These are phyloP conservation scores for Julus scanicus DNA, from an alignment of 2,888 invertebrate species.

Conservation along the genomic window DNA sequence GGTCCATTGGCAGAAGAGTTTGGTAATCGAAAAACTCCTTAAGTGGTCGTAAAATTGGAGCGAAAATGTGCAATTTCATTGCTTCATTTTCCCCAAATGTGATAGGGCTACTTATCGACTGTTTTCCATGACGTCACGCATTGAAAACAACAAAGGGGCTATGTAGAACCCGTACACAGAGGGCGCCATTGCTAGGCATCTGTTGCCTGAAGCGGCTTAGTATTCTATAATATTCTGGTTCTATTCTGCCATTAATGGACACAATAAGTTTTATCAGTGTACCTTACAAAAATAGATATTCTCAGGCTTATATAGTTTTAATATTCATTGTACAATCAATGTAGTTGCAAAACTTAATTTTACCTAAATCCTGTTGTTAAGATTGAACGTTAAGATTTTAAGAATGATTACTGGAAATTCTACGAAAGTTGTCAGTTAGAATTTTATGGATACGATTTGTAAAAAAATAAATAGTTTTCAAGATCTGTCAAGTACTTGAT, in stretches of 20 bases:
- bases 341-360: too few relatives aligned
- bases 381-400: too few relatives aligned
- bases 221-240: too few relatives aligned
- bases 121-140: background rate
- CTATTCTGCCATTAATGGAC: too few relatives aligned
- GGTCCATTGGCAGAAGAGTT: background rate
- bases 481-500: background rate
- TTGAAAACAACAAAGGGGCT: background rate
- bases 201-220: background rate
- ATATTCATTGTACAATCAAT: too few relatives aligned
- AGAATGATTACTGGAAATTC: too few relatives aligned
- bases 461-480: background rate
- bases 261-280: too few relatives aligned
- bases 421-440: too few relatives aligned
- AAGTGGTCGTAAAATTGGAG: constrained; percentile 7
- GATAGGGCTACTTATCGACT: constrained; percentile 8
- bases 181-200: background rate
- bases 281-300: too few relatives aligned
- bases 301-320: too few relatives aligned
- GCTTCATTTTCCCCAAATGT: background rate
- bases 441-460: background rate
- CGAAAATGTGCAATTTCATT: constrained; percentile 37
- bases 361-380: too few relatives aligned
- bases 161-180: background rate
- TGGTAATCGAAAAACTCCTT: constrained; percentile 21